A percentile compares a stretch with the other conserved stretches of the same genome.
Conservation (phyloP, 35 echinoderm and acorn worm genomes). For the Eucidaris tribuloides region DNA sequence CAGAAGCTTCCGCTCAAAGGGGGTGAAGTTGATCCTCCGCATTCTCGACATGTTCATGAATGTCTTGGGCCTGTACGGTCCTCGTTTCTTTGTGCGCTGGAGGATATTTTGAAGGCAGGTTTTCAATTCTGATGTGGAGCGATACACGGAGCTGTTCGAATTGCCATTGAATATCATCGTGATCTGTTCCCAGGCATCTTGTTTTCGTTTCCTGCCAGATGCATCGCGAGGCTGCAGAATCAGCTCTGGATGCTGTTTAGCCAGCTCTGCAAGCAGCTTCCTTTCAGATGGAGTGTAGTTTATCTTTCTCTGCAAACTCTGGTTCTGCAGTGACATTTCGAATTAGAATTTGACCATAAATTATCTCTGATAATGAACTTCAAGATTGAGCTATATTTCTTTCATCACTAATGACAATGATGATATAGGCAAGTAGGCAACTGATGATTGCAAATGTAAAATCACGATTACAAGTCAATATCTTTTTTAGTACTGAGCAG, state of each 20-base stretch:
- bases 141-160: neutral
- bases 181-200: conserved; percentile 6
- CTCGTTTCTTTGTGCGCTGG: no score
- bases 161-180: neutral
- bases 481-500: no score
- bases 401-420: no score
- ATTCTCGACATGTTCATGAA: neutral
- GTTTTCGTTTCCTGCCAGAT: neutral
- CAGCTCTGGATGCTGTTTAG: conserved; percentile 1
- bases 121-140: neutral
- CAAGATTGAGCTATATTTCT: no score
- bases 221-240: neutral
- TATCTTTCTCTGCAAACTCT: no score
- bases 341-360: no score
- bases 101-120: conserved; percentile 13
- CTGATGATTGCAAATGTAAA: no score
- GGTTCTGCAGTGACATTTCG: no score
- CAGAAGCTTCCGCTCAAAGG: neutral
- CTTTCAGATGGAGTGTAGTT: neutral
- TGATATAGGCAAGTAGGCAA: no score
- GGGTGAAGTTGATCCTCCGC: neutral
- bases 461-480: no score
- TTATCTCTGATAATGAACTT: no score
- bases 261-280: neutral
- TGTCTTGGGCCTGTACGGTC: no score